A percentile compares a stretch with the other conserved stretches of the same genome.
These are phyloP conservation scores for Liparis tanakae DNA, from an alignment of 2,797 vertebrate genomes.

Conservation along the genomic window DNA sequence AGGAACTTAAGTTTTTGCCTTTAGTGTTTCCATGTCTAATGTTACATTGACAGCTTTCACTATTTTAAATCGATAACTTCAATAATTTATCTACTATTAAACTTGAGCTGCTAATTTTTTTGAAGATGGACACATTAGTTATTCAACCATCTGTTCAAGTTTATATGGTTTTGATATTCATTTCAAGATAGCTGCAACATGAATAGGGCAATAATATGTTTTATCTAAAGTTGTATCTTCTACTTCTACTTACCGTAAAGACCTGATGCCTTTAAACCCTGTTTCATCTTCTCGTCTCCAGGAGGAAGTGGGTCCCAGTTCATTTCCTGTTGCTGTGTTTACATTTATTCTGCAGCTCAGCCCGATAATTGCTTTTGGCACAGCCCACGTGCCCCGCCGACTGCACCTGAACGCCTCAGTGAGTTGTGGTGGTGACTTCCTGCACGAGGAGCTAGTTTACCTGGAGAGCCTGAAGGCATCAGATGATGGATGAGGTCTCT, in stretches of 20 bases:
- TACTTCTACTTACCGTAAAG: not conserved
- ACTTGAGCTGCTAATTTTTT: not conserved
- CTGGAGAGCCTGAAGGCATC: slow-evolving; percentile 35
- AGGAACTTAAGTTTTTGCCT: not conserved
- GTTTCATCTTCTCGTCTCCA: not conserved
- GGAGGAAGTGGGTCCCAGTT: not conserved
- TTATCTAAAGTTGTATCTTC: not conserved
- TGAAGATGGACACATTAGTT: no score
- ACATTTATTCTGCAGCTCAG: not conserved
- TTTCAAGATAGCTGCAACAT: not conserved
- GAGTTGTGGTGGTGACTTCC: slow-evolving; percentile 59
- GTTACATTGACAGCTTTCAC: not conserved
- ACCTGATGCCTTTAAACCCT: not conserved
- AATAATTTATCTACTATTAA: not conserved
- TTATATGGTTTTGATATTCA: no score
- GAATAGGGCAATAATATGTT: not conserved
- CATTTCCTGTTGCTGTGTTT: not conserved
- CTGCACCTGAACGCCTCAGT: slow-evolving; percentile 53
- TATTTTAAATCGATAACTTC: no score
- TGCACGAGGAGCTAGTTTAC: slow-evolving; percentile 40
- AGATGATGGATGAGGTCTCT: slow-evolving; percentile 41
- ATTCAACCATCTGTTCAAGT: not conserved
- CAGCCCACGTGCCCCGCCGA: not conserved
- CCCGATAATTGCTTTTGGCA: not conserved
- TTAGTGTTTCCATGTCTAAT: not conserved